Conservation (phyloP, 2,113 vertebrate species). For the Zosterops hypoxanthus region DNA sequence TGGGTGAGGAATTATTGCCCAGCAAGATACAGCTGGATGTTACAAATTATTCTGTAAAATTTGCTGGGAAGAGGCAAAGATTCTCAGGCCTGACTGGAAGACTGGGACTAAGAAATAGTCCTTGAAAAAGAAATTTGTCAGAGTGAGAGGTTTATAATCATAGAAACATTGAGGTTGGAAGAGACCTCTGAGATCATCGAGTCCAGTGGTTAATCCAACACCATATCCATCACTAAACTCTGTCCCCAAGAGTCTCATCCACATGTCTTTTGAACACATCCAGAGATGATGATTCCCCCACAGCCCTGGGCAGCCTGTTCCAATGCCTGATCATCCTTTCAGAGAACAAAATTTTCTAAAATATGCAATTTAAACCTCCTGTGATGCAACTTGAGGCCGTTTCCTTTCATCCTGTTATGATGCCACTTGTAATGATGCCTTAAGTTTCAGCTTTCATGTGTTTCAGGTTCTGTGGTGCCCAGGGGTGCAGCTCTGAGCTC, state of each 20-base stretch:
- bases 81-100: not conserved
- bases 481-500: no score
- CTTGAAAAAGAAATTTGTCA: not conserved
- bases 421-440: no score
- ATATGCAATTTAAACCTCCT: not conserved
- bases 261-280: fast-evolving
- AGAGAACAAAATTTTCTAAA: not conserved
- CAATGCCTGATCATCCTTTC: not conserved
- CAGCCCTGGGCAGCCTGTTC: not conserved
- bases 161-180: not conserved
- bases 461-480: no score
- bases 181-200: not conserved
- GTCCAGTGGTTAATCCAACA: not conserved
- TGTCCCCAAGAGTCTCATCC: not conserved
- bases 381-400: no score
- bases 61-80: not conserved
- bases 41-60: not conserved
- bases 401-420: no score
- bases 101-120: not conserved
- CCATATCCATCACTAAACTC: not conserved
- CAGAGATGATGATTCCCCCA: not conserved
- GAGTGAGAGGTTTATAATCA: not conserved
- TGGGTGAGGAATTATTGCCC: not conserved
- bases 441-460: no score
- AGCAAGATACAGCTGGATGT: not conserved